Percentiles rank a stretch among this genome's conserved stretches.
These are phyloP conservation scores for Gastrophysa polygoni DNA, from an alignment of 2,888 invertebrate species.

Conservation along the genomic window DNA sequence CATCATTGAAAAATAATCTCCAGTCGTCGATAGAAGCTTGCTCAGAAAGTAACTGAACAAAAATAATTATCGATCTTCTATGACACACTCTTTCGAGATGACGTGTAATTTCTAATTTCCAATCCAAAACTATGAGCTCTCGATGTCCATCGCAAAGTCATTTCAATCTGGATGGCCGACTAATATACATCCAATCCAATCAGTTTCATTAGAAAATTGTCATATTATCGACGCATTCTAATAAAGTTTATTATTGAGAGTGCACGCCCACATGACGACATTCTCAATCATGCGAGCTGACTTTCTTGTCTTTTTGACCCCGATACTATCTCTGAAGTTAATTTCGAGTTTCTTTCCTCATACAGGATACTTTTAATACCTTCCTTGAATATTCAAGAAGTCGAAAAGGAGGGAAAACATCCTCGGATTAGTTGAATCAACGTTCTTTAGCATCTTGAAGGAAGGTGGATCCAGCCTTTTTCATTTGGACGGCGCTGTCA, in stretches of 20 bases:
- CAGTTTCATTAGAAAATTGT: conserved; percentile 21
- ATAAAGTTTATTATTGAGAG: conserved; percentile 20
- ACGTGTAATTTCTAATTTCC: conserved; percentile 2
- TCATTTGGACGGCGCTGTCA: no score
- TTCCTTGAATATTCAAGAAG: no score
- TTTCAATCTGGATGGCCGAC: conserved; percentile 6
- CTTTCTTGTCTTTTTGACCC: conserved; percentile 19
- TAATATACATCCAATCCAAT: neutral
- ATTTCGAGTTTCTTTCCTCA: no score
- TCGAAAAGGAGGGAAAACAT: no score
- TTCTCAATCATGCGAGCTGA: conserved; percentile 21
- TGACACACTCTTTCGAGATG: neutral
- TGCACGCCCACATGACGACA: conserved; percentile 28
- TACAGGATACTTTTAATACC: no score
- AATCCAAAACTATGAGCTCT: conserved; percentile 5
- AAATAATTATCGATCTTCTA: neutral
- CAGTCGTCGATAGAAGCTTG: no score
- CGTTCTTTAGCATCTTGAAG: no score
- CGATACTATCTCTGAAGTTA: no score
- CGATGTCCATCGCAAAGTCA: neutral
- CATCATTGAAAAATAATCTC: no score
- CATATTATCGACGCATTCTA: conserved; percentile 17
- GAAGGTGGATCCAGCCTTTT: no score
- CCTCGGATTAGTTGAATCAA: no score
- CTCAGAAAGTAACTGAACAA: no score